Evolutionary conservation across 2,888 invertebrate species (phyloP), one percentile per base, ranked within the genome.

Genomic region (Petrolisthes manimaculis): DNA sequence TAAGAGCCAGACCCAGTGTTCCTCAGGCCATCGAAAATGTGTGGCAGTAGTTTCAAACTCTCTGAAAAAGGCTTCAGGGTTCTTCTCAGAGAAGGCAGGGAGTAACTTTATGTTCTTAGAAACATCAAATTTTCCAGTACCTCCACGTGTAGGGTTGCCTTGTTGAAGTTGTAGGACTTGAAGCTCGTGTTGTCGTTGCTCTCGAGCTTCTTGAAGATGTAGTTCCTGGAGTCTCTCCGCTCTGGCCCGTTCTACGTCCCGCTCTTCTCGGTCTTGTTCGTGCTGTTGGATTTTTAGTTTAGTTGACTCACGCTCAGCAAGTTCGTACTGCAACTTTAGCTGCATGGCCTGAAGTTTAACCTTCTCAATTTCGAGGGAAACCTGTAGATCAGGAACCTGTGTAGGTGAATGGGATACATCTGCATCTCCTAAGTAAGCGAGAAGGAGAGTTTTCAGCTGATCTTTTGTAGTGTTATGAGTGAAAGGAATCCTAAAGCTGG

Each of bases 41-140:
- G 71, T 53, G 61, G 83, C 83, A 51, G 74, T 83, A n/a, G 24
- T 24, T 54, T 83, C 83, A n/a, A 83, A 83, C 12, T 53, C 55
- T n/a, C 71, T 74, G 74, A 71, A 83, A 55, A 83, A 83, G 5
- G 21, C 55, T 74, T 71, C 83, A n/a, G 74, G 21, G 53, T 83
- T 51, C n/a, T 8, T 69, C 53, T 71, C 71, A 12, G 69, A 69
- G 53, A 69, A 71, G 21, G n/a, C 12, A 80, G 80, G 80, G 14
- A 80, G 55, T 4, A 80, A 14, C 21, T 80, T 80, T 6, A 80
- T 80, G 56, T 80, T n/a, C 9, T 80, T 80, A 14, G 80, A n/a
- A 0, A 80, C n/a, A 14, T 80, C 80, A 80, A 80, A 55, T 37
- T 56, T 61, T 61, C 4, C 67, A 4, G 53, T 80, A 56, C 56